Percentiles rank a stretch among this genome's conserved stretches.
phyloP scores from a whole-genome alignment of 2,888 invertebrate species.

The Cremastinae sp. region DNA sequence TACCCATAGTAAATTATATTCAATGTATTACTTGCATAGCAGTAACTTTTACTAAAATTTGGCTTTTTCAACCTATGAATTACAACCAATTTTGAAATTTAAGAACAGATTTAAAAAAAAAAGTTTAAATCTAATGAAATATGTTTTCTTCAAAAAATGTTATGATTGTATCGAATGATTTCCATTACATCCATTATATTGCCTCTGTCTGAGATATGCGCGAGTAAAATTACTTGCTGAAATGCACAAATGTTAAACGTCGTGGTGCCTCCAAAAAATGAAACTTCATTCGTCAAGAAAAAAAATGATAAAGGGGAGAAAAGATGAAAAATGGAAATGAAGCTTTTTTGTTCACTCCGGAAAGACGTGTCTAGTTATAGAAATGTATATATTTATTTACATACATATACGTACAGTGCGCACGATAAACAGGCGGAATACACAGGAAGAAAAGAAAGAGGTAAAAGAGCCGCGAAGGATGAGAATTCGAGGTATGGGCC shows the following conservation, averaged over 20 bases:
- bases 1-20: conserved; percentile 11
- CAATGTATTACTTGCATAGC: no score
- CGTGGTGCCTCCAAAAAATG: conserved; percentile 33
- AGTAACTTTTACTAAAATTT: no score
- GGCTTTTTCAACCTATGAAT: no score
- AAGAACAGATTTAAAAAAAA: no score
- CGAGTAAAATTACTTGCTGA: no score
- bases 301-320: conserved; percentile 4
- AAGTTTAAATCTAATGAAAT: no score
- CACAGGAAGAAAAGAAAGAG: conserved; percentile 32
- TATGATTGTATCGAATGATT: no score
- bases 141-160: no score
- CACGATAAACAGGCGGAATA: conserved; percentile 23
- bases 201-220: no score
- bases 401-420: conserved; percentile 7
- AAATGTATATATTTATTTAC: conserved; percentile 21
- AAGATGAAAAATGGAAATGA: conserved; percentile 43
- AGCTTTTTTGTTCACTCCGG: conserved; percentile 34
- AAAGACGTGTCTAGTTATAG: conserved; percentile 29
- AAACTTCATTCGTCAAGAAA: conserved; percentile 42
- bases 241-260: conserved; percentile 44
- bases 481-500: conserved; percentile 52
- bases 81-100: no score
- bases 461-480: conserved; percentile 52
- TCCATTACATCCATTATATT: no score